Evolutionary conservation across 2,888 invertebrate genomes (phyloP), one percentile per base, ranked within the genome.

Genomic region (Atherix ibis): DNA sequence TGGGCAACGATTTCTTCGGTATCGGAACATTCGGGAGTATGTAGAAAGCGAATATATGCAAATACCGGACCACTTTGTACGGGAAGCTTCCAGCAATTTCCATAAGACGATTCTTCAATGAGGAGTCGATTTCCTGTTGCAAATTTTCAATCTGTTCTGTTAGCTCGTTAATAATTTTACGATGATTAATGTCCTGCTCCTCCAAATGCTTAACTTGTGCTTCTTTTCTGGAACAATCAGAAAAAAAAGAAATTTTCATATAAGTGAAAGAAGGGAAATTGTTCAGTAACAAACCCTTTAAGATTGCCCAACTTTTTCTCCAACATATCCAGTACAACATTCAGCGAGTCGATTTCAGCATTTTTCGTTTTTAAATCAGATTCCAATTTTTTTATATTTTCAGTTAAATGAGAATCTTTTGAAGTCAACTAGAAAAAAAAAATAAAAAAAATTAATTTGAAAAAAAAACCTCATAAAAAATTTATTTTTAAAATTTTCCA

Each of bases 161-260:
- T 17, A 33, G 14, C 5, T 34, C 31, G 13, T 37, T 15, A 13
- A 37, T 37, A 4, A n/a, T 25, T 25, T 29, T 29, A 2, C 32
- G 12, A 18, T 37, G 36, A 14, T 3, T 3, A 18, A 27, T 13
- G 13, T 37, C 31, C 2, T 22, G 9, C 15, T 27, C 30, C 17
- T 30, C 34, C 14, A 18, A 34, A 2, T 37, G 34, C 18, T 26
- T 30, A 3, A 33, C 10, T 17, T 22, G 34, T 15, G 14, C 12
- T 31, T 37, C 37, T 10, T 31, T 37, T 5, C 37, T 37, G 9
- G 9, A 36, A 36, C 9, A 19, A 19, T 19, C 5, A 6, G 19
- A 19, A 19, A 19, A 19, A 6, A 5, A 19, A 19, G 9, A 6
- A 19, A 19, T 19, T 6, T n/a, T n/a, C n/a, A 22, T 22, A 22